Evolutionary conservation across 2,797 vertebrate genomes (phyloP).

Genomic region (Enteromius mattozi): DNA sequence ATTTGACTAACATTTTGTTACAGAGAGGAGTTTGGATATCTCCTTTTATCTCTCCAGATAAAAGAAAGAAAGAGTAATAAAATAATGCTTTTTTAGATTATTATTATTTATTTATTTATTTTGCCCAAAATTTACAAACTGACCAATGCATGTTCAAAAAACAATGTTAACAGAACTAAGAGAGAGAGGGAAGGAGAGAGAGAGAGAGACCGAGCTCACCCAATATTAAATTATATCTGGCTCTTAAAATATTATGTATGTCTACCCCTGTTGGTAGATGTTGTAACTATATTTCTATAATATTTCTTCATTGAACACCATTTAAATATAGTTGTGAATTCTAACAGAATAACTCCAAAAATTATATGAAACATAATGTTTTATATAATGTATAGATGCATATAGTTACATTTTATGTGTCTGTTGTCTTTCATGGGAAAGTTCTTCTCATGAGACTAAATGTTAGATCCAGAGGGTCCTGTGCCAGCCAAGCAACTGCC

Average conservation of each 20-base stretch:
- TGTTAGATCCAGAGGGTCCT: background rate
- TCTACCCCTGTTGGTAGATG: slow-evolving; percentile 3
- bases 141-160: background rate
- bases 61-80: background rate
- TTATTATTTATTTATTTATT: no score
- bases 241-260: background rate
- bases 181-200: background rate
- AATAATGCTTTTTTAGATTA: background rate
- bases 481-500: background rate
- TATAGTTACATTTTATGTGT: background rate
- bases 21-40: background rate
- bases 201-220: background rate
- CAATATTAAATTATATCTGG: background rate
- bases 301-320: background rate
- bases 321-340: background rate
- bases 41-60: background rate
- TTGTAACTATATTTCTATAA: background rate
- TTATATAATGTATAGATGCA: background rate
- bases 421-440: background rate
- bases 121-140: background rate
- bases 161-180: background rate
- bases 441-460: background rate
- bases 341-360: background rate
- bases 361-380: background rate
- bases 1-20: background rate